A percentile compares a stretch with the other conserved stretches of the same genome.
phyloP scores from a whole-genome alignment of 2,113 vertebrate species.

The Brachyhypopomus occidentalis region DNA sequence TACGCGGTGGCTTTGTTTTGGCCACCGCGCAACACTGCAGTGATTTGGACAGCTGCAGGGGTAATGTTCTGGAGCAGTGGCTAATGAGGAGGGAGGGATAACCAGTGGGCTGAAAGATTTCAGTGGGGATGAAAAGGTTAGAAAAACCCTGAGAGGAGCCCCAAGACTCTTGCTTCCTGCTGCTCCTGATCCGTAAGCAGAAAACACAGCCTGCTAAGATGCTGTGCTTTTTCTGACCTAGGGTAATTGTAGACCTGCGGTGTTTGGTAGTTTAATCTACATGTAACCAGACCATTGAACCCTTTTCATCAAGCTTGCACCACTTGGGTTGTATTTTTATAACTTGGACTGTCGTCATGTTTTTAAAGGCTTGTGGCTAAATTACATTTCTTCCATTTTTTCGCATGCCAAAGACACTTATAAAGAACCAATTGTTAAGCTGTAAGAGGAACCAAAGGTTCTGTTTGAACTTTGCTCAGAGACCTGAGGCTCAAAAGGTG shows the following conservation, averaged over 20 bases:
- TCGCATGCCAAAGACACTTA: neutral
- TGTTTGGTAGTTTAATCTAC: slow-evolving; percentile 39
- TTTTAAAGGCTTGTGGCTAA: neutral
- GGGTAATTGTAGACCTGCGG: slow-evolving; percentile 38
- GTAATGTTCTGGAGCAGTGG: neutral
- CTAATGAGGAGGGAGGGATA: slow-evolving; percentile 51
- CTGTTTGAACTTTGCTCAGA: neutral
- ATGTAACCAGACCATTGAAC: slow-evolving; percentile 22
- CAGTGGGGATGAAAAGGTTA: slow-evolving; percentile 61
- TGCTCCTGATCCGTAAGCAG: neutral
- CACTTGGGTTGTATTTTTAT: neutral
- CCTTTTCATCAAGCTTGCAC: slow-evolving; percentile 2
- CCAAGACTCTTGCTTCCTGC: slow-evolving; percentile 41
- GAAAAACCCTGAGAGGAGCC: slow-evolving; percentile 65
- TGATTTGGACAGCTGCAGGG: neutral
- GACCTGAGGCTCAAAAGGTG: too few relatives aligned
- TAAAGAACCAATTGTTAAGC: neutral
- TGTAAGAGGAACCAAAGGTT: neutral
- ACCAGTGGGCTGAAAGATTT: slow-evolving; percentile 58
- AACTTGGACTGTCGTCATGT: neutral
- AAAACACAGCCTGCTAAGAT: slow-evolving; percentile 34
- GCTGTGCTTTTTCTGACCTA: slow-evolving; percentile 43
- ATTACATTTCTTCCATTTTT: neutral
- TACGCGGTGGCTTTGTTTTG: too few relatives aligned
- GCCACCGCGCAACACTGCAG: too few relatives aligned